Evolutionary conservation across 2,888 invertebrate species (phyloP), one percentile per base, ranked within the genome.

Genomic region (Muschampia plurimacula): DNA sequence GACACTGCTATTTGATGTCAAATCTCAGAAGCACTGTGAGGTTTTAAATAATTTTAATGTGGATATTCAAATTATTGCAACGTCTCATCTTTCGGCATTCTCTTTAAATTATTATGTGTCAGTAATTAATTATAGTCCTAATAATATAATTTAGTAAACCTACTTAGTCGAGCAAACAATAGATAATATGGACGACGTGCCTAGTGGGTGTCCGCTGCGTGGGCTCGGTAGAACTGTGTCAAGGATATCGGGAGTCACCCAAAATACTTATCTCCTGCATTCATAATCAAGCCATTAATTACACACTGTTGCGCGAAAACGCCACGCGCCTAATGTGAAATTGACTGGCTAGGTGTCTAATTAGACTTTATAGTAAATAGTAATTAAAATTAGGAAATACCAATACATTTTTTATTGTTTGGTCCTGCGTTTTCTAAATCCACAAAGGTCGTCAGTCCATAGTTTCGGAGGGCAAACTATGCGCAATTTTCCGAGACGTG

Each of bases 181-280:
- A 72, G 76, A 62, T 79, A 74, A 76, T 72, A 75, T 78, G 52
- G 66, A 32, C 55, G 57, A 1, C 41, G 63, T 10, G 15, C 44
- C 46, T 8, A 71, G 88, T 86, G 84, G 86, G 88, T 80, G 86
- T 72, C 69, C 52, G 49, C 52, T n/a, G 77, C 82, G 89, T 89
- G 85, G 90, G 90, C 80, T 82, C 78, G 74, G 55, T 28, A 39
- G 68, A 86, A 85, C 81, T 84, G 81, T 90, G 92, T 86, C 92
- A 92, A 92, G 92, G 91, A 88, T 89, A 76, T 76, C 82, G 80
- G 85, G 86, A 87, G 78, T 75, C 74, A 74, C 75, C 78, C 78
- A 75, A 80, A 80, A 79, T 76, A 77, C 74, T 77, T 79, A 74
- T 74, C 76, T 72, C 63, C 73, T 72, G 74, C 75, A 72, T 68